These are phyloP conservation scores for Dryobates pubescens DNA, from an alignment of 2,797 vertebrate genomes.

Conservation along the genomic window DNA sequence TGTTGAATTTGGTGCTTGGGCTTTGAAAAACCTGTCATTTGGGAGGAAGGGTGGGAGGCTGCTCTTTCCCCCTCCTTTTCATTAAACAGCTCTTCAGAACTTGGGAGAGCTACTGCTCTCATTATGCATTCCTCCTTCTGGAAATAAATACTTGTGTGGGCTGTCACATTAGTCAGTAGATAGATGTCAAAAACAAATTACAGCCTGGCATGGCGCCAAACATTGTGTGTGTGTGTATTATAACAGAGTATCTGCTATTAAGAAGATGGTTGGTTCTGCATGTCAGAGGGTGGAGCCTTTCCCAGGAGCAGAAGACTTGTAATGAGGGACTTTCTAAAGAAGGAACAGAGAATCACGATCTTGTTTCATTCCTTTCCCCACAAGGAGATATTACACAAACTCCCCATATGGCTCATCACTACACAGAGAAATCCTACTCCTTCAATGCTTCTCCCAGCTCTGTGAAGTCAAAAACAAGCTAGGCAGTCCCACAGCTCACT, in stretches of 20 bases:
- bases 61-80: constrained; percentile 52
- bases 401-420: constrained; percentile 37
- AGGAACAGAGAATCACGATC: constrained; percentile 22
- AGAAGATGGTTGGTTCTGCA: not conserved
- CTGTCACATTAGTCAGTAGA: constrained; percentile 67
- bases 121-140: constrained; percentile 66
- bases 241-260: not conserved
- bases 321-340: constrained; percentile 40
- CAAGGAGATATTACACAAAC: constrained; percentile 29
- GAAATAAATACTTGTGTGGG: constrained; percentile 70
- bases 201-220: constrained; percentile 18
- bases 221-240: not conserved
- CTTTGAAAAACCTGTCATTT: constrained; percentile 60
- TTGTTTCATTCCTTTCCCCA: constrained; percentile 24
- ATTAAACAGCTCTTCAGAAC: constrained; percentile 48
- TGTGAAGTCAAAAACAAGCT: constrained; percentile 32
- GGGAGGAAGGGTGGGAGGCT: constrained; percentile 42
- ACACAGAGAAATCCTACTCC: constrained; percentile 26
- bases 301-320: constrained; percentile 3
- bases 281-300: constrained; percentile 4
- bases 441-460: constrained; percentile 7
- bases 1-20: constrained; percentile 45
- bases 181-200: constrained; percentile 70
- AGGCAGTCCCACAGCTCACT: not conserved
- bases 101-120: constrained; percentile 43